Percentiles rank a stretch among this genome's conserved stretches.
Evolutionary conservation across 2,888 invertebrate species (phyloP).

Genomic region (Acleris sparsana): DNA sequence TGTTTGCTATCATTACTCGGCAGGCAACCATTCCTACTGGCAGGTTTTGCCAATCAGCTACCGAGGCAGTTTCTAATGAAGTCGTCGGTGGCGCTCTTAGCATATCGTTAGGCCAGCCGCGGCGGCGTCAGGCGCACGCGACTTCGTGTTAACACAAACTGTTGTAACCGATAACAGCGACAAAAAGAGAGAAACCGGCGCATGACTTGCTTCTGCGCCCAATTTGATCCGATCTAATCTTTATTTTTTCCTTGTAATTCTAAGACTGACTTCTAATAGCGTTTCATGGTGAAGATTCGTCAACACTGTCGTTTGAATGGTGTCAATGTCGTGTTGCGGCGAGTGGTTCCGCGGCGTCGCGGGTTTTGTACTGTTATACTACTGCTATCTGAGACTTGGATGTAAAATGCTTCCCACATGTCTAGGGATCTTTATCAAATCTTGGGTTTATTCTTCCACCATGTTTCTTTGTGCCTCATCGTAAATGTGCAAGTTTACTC

Average conservation of each 20-base stretch:
- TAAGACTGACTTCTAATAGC: too few relatives aligned
- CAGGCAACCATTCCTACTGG: too few relatives aligned
- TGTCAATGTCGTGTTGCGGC: background rate
- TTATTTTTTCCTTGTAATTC: slow-evolving; percentile 9
- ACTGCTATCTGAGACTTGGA: too few relatives aligned
- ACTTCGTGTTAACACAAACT: slow-evolving; percentile 30
- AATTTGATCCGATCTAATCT: slow-evolving; percentile 18
- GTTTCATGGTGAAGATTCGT: background rate
- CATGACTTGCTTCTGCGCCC: slow-evolving; percentile 12
- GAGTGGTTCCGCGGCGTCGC: background rate
- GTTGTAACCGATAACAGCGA: slow-evolving; percentile 30
- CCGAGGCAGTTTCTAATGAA: slow-evolving; percentile 26
- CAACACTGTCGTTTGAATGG: background rate
- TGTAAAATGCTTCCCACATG: too few relatives aligned
- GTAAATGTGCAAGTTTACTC: too few relatives aligned
- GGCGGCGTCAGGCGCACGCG: slow-evolving; percentile 24
- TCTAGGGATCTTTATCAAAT: too few relatives aligned
- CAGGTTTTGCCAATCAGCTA: too few relatives aligned
- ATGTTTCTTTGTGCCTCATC: too few relatives aligned
- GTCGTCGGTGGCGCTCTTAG: slow-evolving; percentile 30
- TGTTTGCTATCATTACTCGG: too few relatives aligned
- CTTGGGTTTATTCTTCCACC: too few relatives aligned
- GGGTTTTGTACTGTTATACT: too few relatives aligned
- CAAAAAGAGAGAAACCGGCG: slow-evolving; percentile 32
- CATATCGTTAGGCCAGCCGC: slow-evolving; percentile 29